Evolutionary conservation across 2,797 vertebrate species (phyloP), one percentile per base, ranked within the genome.

Genomic region (Peromyscus eremicus): DNA sequence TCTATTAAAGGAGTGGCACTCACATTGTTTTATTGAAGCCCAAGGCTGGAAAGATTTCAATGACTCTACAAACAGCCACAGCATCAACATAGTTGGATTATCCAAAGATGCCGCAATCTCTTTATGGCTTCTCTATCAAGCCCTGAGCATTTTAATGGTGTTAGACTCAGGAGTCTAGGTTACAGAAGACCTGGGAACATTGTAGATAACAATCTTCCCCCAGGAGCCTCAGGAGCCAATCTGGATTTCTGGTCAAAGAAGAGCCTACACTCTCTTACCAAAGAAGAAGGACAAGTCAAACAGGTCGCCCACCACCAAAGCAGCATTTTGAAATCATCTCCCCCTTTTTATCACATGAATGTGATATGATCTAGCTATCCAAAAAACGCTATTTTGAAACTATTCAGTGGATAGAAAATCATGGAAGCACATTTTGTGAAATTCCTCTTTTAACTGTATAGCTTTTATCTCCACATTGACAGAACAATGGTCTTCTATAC

Each of bases 261-360:
- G 19, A n/a, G 1, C 34, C 86, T 57, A 37, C 34, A 85, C 66
- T 37, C 29, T 49, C 83, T 85, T 12, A 70, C 29, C n/a, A 43
- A 87, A 79, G 83, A 95, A 57, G 60, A n/a, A 49, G 70, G 88
- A 75, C 19, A 60, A 71, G 83, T 10, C 75, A 57, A 70, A 86
- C 32, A 32, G 68, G 83, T 57, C 37, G 23, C 57, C 81, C 4
- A 46, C 37, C 46, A 40, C 49, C 84, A 89, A 75, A 7, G 70
- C 1, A 17, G 10, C 46, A 83, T 55, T 94, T 75, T 94, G 92
- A 80, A 96, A 95, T 77, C 40, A 86, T 32, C 12, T 76, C 73
- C 57, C 34, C 12, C 49, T 52, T 87, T 92, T 68, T 21, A 23
- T 80, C 40, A 75, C 5, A 43, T 46, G 10, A 23, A 57, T 46